Evolutionary conservation across 2,113 vertebrate species (phyloP).

Genomic region (Prochilodus magdalenae): DNA sequence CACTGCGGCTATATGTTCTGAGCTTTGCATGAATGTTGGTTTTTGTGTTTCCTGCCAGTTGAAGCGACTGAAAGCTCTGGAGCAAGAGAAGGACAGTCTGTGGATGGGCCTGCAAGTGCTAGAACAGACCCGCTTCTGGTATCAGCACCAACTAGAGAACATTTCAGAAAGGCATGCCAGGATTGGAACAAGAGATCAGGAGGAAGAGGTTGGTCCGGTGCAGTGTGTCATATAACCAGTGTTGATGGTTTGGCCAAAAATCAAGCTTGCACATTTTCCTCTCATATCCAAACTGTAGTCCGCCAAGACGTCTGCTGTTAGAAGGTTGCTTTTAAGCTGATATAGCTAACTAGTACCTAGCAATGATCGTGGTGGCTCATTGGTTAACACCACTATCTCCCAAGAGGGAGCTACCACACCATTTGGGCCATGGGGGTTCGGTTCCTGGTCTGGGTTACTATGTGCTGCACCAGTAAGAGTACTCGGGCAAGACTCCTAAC

Average conservation of each 20-base stretch:
- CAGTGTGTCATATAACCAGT: too few relatives aligned
- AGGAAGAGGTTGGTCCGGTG: background rate
- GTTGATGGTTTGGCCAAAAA: background rate
- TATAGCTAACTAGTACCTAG: background rate
- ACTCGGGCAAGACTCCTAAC: too few relatives aligned
- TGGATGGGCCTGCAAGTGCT: conserved; percentile 73
- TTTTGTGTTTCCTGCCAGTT: conserved; percentile 61
- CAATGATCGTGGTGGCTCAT: too few relatives aligned
- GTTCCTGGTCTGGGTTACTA: too few relatives aligned
- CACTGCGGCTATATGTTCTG: background rate
- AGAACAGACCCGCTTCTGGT: conserved; percentile 73
- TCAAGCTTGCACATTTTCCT: background rate
- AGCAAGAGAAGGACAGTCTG: conserved; percentile 77
- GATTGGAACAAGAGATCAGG: background rate
- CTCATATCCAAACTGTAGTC: too few relatives aligned
- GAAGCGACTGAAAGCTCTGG: conserved; percentile 71
- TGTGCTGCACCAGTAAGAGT: too few relatives aligned
- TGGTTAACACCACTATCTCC: too few relatives aligned
- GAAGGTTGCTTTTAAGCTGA: background rate
- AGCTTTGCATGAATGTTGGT: background rate
- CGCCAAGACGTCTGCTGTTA: too few relatives aligned
- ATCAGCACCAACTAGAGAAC: conserved; percentile 65
- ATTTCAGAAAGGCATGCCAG: conserved; percentile 51
- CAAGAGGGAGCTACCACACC: too few relatives aligned
- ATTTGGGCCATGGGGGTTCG: too few relatives aligned